Percentiles rank a stretch among this genome's conserved stretches.
phyloP scores from a whole-genome alignment of 2,888 invertebrate species.

The Eilema griseolum region DNA sequence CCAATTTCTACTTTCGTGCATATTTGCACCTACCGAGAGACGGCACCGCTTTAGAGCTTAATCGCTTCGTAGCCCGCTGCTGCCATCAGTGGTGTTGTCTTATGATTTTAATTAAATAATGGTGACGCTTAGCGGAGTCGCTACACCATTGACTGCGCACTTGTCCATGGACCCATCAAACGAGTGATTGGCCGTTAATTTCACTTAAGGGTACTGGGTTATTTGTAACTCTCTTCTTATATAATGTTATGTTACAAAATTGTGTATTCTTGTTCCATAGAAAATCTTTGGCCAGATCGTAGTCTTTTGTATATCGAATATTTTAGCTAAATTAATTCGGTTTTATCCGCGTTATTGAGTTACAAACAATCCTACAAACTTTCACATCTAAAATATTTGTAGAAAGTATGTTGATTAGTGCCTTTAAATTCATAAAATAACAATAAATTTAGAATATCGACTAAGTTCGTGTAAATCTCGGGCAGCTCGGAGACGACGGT shows the following conservation, averaged over 20 bases:
- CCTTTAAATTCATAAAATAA: background rate
- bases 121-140: no score
- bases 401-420: conserved; percentile 2
- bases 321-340: background rate
- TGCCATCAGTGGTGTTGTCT: background rate
- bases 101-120: no score
- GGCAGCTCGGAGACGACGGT: background rate
- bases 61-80: background rate
- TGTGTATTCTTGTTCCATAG: background rate
- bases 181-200: no score
- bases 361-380: background rate
- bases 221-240: background rate
- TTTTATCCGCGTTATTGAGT: background rate
- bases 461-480: background rate
- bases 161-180: background rate
- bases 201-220: background rate
- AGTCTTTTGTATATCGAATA: background rate
- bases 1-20: background rate
- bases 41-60: background rate
- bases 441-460: background rate
- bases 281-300: background rate
- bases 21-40: background rate
- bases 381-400: background rate
- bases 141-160: background rate
- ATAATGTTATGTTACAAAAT: background rate